phyloP scores from a whole-genome alignment of 35 echinoderm and acorn worm species.

The Apostichopus japonicus region DNA sequence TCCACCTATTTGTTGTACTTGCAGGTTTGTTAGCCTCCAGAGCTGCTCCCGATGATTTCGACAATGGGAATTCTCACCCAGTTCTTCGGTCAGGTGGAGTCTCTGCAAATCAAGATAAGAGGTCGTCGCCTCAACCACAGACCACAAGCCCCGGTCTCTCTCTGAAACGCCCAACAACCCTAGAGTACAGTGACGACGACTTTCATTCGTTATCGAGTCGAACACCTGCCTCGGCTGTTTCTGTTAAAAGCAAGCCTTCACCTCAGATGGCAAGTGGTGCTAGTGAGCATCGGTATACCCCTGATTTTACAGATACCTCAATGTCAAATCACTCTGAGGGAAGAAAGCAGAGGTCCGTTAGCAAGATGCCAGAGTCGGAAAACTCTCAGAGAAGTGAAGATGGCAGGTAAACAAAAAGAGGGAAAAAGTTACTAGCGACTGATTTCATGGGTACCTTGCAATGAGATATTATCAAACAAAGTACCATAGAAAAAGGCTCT shows the following conservation, averaged over 20 bases:
- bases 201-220: constrained; percentile 8
- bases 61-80: background rate
- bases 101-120: background rate
- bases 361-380: background rate
- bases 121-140: background rate
- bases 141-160: background rate
- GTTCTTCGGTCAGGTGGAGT: background rate
- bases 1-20: background rate
- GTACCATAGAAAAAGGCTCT: too few relatives aligned
- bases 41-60: background rate
- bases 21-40: constrained; percentile 22
- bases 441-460: too few relatives aligned
- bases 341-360: background rate
- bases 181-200: constrained; percentile 51
- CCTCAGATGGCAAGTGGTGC: background rate
- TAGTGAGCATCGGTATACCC: background rate
- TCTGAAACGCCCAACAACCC: constrained; percentile 35
- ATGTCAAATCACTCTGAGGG: background rate
- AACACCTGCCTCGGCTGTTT: background rate
- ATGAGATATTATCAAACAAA: too few relatives aligned
- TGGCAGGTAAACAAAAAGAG: background rate
- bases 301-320: constrained; percentile 22
- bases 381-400: background rate
- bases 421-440: too few relatives aligned
- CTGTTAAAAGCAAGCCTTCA: background rate